phyloP scores from a whole-genome alignment of 2,113 vertebrate species.

The Acanthisitta chloris region DNA sequence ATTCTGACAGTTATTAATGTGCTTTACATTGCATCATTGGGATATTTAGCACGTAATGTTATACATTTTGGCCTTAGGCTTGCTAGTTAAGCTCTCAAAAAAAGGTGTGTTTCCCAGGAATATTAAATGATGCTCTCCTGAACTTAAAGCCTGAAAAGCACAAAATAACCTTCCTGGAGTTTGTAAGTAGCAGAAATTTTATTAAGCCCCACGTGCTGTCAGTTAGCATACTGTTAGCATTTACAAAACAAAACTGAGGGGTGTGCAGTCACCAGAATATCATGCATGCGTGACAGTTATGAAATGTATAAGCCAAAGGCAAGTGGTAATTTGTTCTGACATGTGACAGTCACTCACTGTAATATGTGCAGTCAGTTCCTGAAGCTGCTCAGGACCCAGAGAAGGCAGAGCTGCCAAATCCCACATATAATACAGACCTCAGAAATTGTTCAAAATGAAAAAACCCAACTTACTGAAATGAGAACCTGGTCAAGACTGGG shows the following conservation, averaged over 20 bases:
- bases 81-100: neutral
- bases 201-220: neutral
- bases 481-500: neutral
- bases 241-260: neutral
- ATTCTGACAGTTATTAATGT: neutral
- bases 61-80: neutral
- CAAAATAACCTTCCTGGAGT: neutral
- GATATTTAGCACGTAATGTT: neutral
- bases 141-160: neutral
- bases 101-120: neutral
- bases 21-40: neutral
- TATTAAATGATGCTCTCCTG: neutral
- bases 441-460: neutral
- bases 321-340: conserved; percentile 16
- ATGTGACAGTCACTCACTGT: neutral
- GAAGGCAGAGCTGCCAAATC: neutral
- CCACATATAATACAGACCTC: neutral
- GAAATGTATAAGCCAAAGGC: neutral
- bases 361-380: neutral
- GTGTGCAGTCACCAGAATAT: neutral
- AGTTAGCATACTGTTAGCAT: neutral
- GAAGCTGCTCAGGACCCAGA: neutral
- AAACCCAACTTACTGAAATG: neutral
- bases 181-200: neutral
- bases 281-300: neutral